phyloP scores from a whole-genome alignment of 2,888 invertebrate genomes.

The Drosophila testacea region DNA sequence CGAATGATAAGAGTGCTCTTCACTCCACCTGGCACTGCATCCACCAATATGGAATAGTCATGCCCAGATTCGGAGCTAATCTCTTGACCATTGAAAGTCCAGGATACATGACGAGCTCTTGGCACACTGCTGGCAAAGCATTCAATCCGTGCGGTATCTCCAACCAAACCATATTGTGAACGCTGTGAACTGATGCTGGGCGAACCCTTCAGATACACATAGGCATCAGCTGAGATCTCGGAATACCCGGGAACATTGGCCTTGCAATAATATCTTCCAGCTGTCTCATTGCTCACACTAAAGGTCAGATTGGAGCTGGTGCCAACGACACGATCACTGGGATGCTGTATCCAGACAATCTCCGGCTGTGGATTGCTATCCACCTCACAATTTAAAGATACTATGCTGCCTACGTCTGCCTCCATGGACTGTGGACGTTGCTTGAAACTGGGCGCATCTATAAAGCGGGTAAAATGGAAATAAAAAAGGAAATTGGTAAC shows the following conservation, averaged over 20 bases:
- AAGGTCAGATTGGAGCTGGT: conserved; percentile 92
- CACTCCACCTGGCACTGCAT: conserved; percentile 91
- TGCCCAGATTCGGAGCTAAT: conserved; percentile 90
- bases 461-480: background rate
- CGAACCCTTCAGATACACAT: conserved; percentile 92
- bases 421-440: conserved; percentile 91
- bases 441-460: conserved; percentile 94
- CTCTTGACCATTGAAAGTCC: conserved; percentile 94
- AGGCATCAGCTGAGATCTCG: conserved; percentile 92
- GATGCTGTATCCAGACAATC: conserved; percentile 95
- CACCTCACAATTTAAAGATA: conserved; percentile 93
- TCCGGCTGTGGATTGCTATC: conserved; percentile 96
- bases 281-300: conserved; percentile 91
- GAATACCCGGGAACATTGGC: conserved; percentile 95
- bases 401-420: conserved; percentile 92
- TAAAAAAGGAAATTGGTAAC: too few species aligned
- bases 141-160: conserved; percentile 93
- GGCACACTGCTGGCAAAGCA: conserved; percentile 96
- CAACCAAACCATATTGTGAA: conserved; percentile 93
- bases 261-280: conserved; percentile 95
- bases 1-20: conserved; percentile 95
- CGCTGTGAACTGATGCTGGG: conserved; percentile 93
- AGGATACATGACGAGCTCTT: conserved; percentile 93
- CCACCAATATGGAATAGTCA: conserved; percentile 91
- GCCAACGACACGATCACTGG: conserved; percentile 90